A percentile compares a stretch with the other conserved stretches of the same genome.
phyloP scores from a whole-genome alignment of 1,140 invertebrate species.

The Trichogramma pretiosum region DNA sequence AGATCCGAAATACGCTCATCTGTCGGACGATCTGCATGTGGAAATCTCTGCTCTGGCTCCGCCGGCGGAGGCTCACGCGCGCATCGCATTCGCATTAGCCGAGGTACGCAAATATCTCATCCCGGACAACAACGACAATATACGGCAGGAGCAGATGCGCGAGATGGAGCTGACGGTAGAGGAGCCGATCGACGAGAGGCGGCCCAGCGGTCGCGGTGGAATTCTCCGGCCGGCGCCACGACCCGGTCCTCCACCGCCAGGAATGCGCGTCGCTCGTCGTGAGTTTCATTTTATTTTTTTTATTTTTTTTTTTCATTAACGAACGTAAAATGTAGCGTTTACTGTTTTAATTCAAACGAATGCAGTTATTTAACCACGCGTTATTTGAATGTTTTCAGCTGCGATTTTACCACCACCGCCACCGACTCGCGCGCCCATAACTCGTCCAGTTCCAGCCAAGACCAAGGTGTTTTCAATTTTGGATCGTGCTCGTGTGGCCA shows the following conservation, averaged over 20 bases:
- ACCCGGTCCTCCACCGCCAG: conserved; percentile 27
- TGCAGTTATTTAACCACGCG: neutral
- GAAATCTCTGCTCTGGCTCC: conserved; percentile 83
- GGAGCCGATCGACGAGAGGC: conserved; percentile 29
- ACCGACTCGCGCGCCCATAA: conserved; percentile 40
- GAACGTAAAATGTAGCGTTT: neutral
- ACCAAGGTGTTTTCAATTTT: conserved; percentile 74
- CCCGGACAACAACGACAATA: conserved; percentile 71
- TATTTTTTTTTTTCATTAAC: neutral
- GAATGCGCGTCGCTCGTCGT: conserved; percentile 20
- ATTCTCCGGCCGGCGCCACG: conserved; percentile 35
- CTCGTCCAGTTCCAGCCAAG: conserved; percentile 55
- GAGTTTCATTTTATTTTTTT: conserved; percentile 8
- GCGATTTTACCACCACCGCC: conserved; percentile 39
- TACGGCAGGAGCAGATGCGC: conserved; percentile 66
- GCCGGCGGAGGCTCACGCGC: conserved; percentile 82
- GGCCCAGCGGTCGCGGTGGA: conserved; percentile 30
- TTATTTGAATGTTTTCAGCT: conserved; percentile 15
- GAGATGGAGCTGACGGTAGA: conserved; percentile 54
- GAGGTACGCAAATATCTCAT: conserved; percentile 65
- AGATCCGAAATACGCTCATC: conserved; percentile 87
- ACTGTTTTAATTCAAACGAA: neutral
- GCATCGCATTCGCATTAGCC: conserved; percentile 80
- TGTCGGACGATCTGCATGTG: conserved; percentile 87
- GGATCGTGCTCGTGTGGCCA: conserved; percentile 67